Base-by-base conservation (phyloP, 2,113 vertebrate species). In the Sander vitreus region DNA sequence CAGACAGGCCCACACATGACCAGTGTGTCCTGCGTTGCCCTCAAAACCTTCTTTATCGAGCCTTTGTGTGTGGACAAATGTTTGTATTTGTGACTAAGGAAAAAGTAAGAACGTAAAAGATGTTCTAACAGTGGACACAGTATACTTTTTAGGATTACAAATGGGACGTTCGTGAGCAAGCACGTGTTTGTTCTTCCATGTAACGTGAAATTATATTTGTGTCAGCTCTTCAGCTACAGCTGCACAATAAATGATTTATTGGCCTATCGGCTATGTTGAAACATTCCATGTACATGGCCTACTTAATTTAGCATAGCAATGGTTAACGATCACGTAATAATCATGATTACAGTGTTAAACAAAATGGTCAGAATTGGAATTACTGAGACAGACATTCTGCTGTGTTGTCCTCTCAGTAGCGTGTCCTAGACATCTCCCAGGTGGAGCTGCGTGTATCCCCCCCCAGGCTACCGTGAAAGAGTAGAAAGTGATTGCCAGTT, bases 241-340 rank as follows among this genome's bases (percentile, higher is more conserved):
- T 43, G 73, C 65, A 48, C 25, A 43, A 69, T 89, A 27, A 86
- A 86, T 86, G n/a, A 82, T 85, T 69, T 36, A 86, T 21, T 47
- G 57, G 58, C 64, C 8, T 58, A 51, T 86, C 39, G 73, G 83
- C 54, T 13, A 10, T 60, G 80, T 58, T 80, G 64, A 64, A 81
- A 66, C 48, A 45, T 47, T 71, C 27, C 45, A 23, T 25, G 50
- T 63, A 51, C 47, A 16, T 60, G 45, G 73, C 76, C 68, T 19
- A 71, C 60, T 73, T 86, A 2, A 76, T 72, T n/a, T n/a, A n/a
- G n/a, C n/a, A n/a, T n/a, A n/a, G n/a, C n/a, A n/a, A n/a, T n/a
- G n/a, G n/a, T n/a, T n/a, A n/a, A n/a, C n/a, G 60, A 51, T 65
- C 7, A 9, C 57, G 16, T 25, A 45, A 30, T 68, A 8, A 72